These are phyloP conservation scores for Subacronicta megacephala DNA, from an alignment of 2,888 invertebrate genomes.

Conservation along the genomic window DNA sequence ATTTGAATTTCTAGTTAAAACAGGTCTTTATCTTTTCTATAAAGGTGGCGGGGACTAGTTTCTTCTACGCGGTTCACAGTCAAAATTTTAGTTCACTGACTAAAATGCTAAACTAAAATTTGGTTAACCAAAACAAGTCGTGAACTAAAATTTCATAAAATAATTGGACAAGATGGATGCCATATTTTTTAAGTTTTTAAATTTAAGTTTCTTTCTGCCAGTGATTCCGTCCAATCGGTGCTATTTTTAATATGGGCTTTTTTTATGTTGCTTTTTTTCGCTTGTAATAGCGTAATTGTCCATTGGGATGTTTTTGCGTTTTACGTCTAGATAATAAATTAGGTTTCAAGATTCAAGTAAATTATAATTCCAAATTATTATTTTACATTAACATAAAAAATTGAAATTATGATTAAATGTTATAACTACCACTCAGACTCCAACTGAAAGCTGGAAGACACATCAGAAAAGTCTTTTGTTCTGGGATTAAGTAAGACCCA, in stretches of 20 bases:
- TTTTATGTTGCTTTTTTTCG: constrained; percentile 62
- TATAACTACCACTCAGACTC: no score
- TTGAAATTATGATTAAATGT: no score
- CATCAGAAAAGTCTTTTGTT: no score
- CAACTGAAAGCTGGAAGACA: no score
- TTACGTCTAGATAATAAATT: no score
- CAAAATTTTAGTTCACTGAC: constrained; percentile 33
- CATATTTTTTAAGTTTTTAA: constrained; percentile 81
- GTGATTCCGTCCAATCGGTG: constrained; percentile 82
- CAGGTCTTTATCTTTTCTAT: constrained; percentile 58
- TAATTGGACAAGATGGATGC: constrained; percentile 73
- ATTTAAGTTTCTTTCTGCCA: constrained; percentile 65
- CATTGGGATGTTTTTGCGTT: constrained; percentile 20
- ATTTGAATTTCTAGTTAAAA: constrained; percentile 43
- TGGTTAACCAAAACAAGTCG: constrained; percentile 17
- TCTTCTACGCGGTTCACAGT: constrained; percentile 47
- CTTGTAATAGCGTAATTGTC: constrained; percentile 47
- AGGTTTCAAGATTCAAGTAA: no score
- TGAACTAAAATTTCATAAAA: constrained; percentile 33
- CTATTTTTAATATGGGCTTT: constrained; percentile 70
- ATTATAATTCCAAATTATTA: neutral
- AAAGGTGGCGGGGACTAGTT: constrained; percentile 75
- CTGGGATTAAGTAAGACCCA: no score
- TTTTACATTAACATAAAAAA: neutral
- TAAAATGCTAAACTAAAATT: constrained; percentile 8